Conservation (phyloP, 2,113 vertebrate species). For the Zapus hudsonius region DNA sequence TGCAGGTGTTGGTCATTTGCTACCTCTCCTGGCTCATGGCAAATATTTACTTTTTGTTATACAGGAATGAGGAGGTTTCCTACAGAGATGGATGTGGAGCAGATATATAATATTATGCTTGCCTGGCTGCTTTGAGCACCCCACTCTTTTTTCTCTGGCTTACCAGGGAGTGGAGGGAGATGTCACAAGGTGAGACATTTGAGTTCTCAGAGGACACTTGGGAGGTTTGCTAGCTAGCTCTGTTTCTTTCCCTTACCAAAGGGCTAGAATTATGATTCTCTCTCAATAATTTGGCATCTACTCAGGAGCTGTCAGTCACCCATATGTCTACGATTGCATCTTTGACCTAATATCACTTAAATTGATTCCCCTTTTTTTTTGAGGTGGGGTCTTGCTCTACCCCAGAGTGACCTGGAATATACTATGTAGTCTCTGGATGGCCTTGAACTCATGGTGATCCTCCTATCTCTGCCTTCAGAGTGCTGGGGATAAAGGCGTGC, state of each 20-base stretch:
- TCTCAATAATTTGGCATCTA: conserved; percentile 51
- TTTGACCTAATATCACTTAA: not conserved
- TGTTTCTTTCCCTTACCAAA: conserved; percentile 59
- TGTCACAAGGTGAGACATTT: not conserved
- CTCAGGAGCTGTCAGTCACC: not conserved
- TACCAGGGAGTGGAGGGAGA: not conserved
- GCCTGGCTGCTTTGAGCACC: conserved; percentile 49
- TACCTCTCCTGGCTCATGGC: conserved; percentile 61
- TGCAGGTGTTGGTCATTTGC: conserved; percentile 52
- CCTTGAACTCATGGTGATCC: too few relatives aligned
- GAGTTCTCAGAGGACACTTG: conserved; percentile 52
- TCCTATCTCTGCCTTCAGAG: too few relatives aligned
- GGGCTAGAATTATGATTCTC: conserved; percentile 47
- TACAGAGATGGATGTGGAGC: conserved; percentile 61
- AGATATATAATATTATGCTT: conserved; percentile 63
- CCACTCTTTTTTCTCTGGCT: conserved; percentile 47
- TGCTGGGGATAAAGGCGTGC: too few relatives aligned
- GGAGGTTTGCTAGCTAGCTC: not conserved
- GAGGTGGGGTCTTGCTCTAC: too few relatives aligned
- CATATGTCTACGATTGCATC: not conserved
- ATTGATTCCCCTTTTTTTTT: conserved; percentile 28
- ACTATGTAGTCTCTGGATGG: too few relatives aligned
- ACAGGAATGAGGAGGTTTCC: conserved; percentile 57
- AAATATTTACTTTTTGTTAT: conserved; percentile 80
- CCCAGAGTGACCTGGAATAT: too few relatives aligned